Base-by-base conservation (phyloP, 2,888 invertebrate genomes). In the Antheraea yamamai region DNA sequence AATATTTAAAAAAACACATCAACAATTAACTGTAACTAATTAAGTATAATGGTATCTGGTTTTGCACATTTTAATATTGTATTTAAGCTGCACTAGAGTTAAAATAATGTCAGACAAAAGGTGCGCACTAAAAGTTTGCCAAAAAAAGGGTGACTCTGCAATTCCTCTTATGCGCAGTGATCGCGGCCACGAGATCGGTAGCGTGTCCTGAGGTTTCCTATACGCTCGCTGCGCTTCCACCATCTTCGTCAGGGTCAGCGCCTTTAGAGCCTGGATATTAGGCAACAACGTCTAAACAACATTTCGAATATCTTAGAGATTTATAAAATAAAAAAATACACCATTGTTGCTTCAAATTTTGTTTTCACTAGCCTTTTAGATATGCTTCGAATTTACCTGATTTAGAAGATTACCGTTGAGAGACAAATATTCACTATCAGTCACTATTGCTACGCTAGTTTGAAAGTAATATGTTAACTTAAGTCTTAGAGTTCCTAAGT, bases 151-250 rank as follows among this genome's bases (percentile, higher is more conserved):
- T 80, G 91, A 91, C 78, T 92, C 91, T 39, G 92, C 92, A 77
- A 87, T 88, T 70, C 86, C 91, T 0, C 81, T 92, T 1, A 80
- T 81, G 4, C 83, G 80, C 18, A 26, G 6, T 0, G 78, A 78
- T 64, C 78, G 74, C n/a, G 79, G 84, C 0, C 74, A 78, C 2
- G 91, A 90, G 78, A 73, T 91, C 72, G 92, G 90, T 16, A 66
- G 92, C 4, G 92, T 92, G 6, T 92, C 92, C 0, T 92, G 92
- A 92, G 92, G 92, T 75, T 85, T 89, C 81, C 87, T 90, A 0
- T 92, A 92, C 81, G 92, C 91, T 0, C 82, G 76, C 3, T 91
- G 89, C 1, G 88, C 86, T 0, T 92, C 92, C 0, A 92, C 92
- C 78, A 83, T 92, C 78, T 89, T 86, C 81, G 88, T 81, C 18